Evolutionary conservation across 1,140 invertebrate genomes (phyloP), one percentile per base, ranked within the genome.

Genomic region (Nylanderia fulva): DNA sequence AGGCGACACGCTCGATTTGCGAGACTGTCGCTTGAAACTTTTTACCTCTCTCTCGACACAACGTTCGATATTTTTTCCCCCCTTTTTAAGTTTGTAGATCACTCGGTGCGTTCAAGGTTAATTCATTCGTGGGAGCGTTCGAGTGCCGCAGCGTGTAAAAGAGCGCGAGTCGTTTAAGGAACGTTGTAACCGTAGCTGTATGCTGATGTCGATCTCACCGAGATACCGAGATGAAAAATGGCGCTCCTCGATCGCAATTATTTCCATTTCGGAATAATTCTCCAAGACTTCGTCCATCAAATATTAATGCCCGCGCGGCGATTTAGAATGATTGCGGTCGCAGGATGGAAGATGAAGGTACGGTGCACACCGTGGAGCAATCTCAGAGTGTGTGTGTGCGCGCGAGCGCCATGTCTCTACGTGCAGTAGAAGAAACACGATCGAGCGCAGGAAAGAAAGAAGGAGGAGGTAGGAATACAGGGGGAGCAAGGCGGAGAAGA

Each of bases 321-420:
- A 91, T 92, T 92, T 91, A 90, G 88, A 91, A 85, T 92, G 90
- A 91, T 92, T 92, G 91, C 90, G 88, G 90, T 90, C 85, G 88
- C 90, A 80, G 88, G 88, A 80, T 87, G 85, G 54, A 63, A 82
- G 54, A 58, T 56, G 66, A 60, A 61, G 60, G 60, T 68, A 56
- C 60, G 21, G 9, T 54, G 83, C 82, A 63, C 80, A 63, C 45
- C 56, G 71, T 56, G 56, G 56, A 52, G 82, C 82, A 84, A 84
- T 84, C 72, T 84, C 60, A 36, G 36, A 63, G 39, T 72, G 75
- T 76, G 77, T 82, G 77, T 82, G 66, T 80, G 71, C 64, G 48
- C 42, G 42, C 64, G 64, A n/a, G n/a, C 58, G 77, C 64, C 36
- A 58, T 52, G 77, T 79, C 75, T 82, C 77, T 72, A 60, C 77